Evolutionary conservation across 1,140 invertebrate species (phyloP).

Genomic region (Leptestheria dahalacensis): DNA sequence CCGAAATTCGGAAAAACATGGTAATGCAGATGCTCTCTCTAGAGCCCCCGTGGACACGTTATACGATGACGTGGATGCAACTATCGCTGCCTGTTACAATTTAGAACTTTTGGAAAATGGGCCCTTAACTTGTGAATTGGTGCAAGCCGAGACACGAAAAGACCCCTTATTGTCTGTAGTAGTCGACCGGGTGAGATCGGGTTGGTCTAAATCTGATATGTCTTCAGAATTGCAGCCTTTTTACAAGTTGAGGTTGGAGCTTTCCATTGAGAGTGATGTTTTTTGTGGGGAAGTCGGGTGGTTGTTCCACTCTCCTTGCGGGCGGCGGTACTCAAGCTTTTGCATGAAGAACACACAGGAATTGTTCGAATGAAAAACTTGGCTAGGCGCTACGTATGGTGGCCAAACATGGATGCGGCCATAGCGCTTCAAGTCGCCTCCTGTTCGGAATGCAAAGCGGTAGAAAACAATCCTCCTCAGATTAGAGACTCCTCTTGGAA

Average conservation of each 20-base stretch:
- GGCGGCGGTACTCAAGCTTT: too few species aligned
- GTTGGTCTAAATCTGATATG: constrained; percentile 10
- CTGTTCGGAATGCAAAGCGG: constrained; percentile 18
- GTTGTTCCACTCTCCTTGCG: too few species aligned
- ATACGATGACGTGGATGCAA: constrained; percentile 19
- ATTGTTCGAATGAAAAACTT: too few species aligned
- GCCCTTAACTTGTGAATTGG: too few species aligned
- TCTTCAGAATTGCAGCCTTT: constrained; percentile 2
- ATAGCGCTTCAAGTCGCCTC: constrained; percentile 25
- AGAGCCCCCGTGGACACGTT: constrained; percentile 24
- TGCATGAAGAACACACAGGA: too few species aligned
- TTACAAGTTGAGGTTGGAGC: neutral
- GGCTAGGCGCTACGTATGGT: too few species aligned
- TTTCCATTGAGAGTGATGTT: neutral
- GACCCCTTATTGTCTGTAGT: constrained; percentile 6
- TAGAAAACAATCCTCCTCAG: neutral
- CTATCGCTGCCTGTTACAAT: too few species aligned
- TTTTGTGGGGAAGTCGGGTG: constrained; percentile 13
- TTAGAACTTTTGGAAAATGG: too few species aligned
- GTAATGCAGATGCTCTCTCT: too few species aligned
- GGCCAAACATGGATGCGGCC: constrained; percentile 30
- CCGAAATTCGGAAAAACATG: constrained; percentile 21
- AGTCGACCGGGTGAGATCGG: neutral
- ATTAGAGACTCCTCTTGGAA: too few species aligned
- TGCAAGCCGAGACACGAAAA: too few species aligned